Percentiles rank a stretch among this genome's conserved stretches.
These are phyloP conservation scores for Amaurobius ferox DNA, from an alignment of 2,888 invertebrate species.

Conservation along the genomic window DNA sequence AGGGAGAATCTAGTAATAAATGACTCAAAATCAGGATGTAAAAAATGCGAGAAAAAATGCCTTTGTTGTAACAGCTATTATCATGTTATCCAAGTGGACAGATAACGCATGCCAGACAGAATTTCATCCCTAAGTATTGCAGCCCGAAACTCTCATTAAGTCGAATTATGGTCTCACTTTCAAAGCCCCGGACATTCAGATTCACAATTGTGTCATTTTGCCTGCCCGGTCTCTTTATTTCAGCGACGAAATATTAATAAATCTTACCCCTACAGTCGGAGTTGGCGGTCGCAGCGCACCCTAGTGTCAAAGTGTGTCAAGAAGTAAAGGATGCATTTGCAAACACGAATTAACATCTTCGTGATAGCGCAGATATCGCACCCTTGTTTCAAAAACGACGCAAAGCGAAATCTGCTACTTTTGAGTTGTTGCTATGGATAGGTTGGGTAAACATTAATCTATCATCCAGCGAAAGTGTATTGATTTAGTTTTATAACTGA, in stretches of 20 bases:
- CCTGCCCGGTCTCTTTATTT: not conserved
- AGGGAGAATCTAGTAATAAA: conserved; percentile 28
- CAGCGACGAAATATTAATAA: not conserved
- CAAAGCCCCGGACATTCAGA: conserved; percentile 22
- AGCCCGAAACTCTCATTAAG: conserved; percentile 28
- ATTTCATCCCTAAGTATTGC: not conserved
- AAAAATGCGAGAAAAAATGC: not conserved
- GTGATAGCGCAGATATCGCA: not conserved
- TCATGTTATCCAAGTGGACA: conserved; percentile 59
- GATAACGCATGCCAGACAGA: conserved; percentile 36
- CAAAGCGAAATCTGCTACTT: too few relatives aligned
- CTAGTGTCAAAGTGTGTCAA: not conserved
- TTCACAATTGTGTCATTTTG: conserved; percentile 2
- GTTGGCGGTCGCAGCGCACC: not conserved
- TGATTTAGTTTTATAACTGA: too few relatives aligned
- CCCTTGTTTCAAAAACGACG: too few relatives aligned
- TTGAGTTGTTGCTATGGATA: too few relatives aligned
- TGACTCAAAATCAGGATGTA: conserved; percentile 2
- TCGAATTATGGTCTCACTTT: conserved; percentile 65
- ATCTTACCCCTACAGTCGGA: not conserved
- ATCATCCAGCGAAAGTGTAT: too few relatives aligned
- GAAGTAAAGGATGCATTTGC: not conserved
- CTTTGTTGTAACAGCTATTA: conserved; percentile 33
- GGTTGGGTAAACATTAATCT: too few relatives aligned
- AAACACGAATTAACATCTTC: not conserved